Conservation (phyloP, 2,113 vertebrate genomes). For the Corythornis vintsioides region DNA sequence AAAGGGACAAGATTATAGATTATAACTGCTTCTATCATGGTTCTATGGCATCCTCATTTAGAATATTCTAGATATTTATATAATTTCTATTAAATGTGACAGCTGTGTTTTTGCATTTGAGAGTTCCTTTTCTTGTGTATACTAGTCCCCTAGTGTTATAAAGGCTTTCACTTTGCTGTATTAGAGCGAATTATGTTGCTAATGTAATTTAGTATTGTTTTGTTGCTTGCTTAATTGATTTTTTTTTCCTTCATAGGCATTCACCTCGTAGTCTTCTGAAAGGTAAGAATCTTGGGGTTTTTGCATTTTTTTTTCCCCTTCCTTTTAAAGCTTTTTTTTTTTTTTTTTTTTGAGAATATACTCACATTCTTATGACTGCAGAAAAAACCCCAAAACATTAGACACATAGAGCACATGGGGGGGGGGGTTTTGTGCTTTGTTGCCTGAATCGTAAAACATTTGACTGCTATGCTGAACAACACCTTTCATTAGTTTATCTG, state of each 20-base stretch:
- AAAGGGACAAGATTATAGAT: not conserved
- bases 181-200: not conserved
- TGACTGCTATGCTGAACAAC: not conserved
- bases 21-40: not conserved
- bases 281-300: not conserved
- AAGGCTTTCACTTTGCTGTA: not conserved
- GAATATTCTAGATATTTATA: not conserved
- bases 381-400: not conserved
- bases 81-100: not conserved
- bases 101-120: not conserved
- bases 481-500: not conserved
- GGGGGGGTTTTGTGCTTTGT: not conserved
- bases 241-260: not conserved
- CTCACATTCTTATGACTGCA: not conserved
- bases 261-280: not conserved
- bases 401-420: not conserved
- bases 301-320: accelerated
- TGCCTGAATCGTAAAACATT: not conserved
- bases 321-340: not conserved
- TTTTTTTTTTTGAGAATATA: not conserved
- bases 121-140: not conserved
- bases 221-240: not conserved
- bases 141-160: not conserved
- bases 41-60: not conserved
- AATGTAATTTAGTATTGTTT: not conserved